Evolutionary conservation across 1,140 invertebrate species (phyloP), one percentile per base, ranked within the genome.

Genomic region (Helicoverpa armigera): DNA sequence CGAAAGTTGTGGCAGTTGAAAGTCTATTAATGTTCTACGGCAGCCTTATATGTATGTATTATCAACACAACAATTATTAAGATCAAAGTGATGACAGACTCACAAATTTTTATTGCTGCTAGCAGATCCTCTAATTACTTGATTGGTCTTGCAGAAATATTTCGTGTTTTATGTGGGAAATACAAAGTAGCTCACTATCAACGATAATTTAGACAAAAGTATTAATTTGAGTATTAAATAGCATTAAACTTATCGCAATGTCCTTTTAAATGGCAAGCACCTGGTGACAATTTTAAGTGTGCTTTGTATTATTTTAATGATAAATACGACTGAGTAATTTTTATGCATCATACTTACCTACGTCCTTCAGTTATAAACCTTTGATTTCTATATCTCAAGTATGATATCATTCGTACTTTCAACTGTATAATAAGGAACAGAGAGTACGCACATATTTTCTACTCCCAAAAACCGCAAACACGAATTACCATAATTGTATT

Each of bases 401-500:
- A 31, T 13, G 29, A 61, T 61, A 31, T 29, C n/a, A 16, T 58
- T 61, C 18, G 11, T 11, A 18, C 56, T 58, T 23, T 31, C 5
- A 61, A 29, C 2, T 61, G 11, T 31, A 31, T 29, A 61, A 31
- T 23, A 18, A 60, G 18, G 9, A 23, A 60, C 35, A 43, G 35
- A 35, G 35, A 43, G 35, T 7, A 60, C 23, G 11, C 29, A 29
- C 29, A 12, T 13, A 61, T 61, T 29, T 60, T 60, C 56, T 13
- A 23, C 23, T 31, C 5, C 16, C 58, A 31, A 31, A 61, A 61
- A 31, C 58, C 23, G 29, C 58, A 61, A 23, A 12, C 58, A 31
- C 23, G 58, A 61, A 61, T 61, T 61, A 31, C 23, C 58, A 61
- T 61, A 61, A 61, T 61, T 61, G 9, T 61, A 67, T 67, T 67